Evolutionary conservation across 1,140 invertebrate species (phyloP), one percentile per base, ranked within the genome.

Genomic region (Philopotamus ludificatus): DNA sequence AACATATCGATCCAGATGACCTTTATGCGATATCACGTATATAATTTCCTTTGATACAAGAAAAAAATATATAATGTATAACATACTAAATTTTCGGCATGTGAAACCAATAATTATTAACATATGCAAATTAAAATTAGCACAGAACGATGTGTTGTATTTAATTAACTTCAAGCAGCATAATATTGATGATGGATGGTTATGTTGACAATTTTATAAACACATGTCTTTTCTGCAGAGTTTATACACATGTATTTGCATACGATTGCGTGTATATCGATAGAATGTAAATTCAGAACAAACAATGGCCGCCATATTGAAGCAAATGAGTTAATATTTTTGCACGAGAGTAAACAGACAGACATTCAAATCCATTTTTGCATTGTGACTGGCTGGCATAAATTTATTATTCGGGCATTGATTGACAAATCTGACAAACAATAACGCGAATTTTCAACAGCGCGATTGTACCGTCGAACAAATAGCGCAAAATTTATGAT

Each of bases 241-340:
- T 8, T 8, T 8, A 39, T 39, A 8, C 8, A 39, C 8, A 39
- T 39, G n/a, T 8, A 39, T 39, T 39, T 8, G 7, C 34, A 8
- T 39, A 8, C 34, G 34, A 39, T 39, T 39, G n/a, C n/a, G 8
- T 39, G 8, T 8, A 39, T 39, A 39, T 39, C n/a, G 34, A 39
- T 8, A n/a, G 7, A n/a, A 12, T 15, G 8, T 4, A 20, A 47
- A 34, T 34, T 47, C 10, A 47, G 44, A 12, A 16, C 57, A 39
- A 45, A 60, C 57, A 60, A 60, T 60, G 44, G 57, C 9, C 12
- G 28, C 28, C 57, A 60, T 42, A 26, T 60, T 47, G 28, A 28
- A 47, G 25, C 57, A 60, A 60, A 60, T 34, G 57, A 44, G 57
- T 60, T 60, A 60, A 60, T 60, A 49, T 60, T 60, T 60, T 60